phyloP scores from a whole-genome alignment of 2,797 vertebrate species.

The Betta splendens region DNA sequence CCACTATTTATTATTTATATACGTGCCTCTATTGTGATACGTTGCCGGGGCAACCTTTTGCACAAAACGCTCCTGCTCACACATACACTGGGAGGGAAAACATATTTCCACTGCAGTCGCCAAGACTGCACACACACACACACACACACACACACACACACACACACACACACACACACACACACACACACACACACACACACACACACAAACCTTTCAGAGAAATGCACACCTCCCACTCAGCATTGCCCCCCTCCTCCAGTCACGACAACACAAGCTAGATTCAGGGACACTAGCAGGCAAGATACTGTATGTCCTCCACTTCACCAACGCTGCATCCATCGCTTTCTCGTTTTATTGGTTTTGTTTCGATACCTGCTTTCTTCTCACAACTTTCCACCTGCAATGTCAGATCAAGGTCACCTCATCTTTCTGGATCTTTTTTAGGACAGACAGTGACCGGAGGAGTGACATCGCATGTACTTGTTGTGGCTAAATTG shows the following conservation, averaged over 20 bases:
- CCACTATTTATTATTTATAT: conserved; percentile 77
- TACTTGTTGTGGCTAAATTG: conserved; percentile 38
- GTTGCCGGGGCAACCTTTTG: conserved; percentile 71
- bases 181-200: conserved; percentile 21
- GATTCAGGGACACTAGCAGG: conserved; percentile 49
- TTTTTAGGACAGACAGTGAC: conserved; percentile 28
- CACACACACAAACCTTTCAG: conserved; percentile 27
- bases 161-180: conserved; percentile 5
- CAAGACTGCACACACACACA: conserved; percentile 42
- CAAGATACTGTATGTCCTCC: conserved; percentile 25
- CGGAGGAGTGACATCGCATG: conserved; percentile 15
- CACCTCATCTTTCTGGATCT: conserved; percentile 47
- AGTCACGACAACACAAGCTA: conserved; percentile 59
- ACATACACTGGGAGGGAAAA: conserved; percentile 65
- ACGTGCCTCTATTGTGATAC: conserved; percentile 69
- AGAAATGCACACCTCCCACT: conserved; percentile 56
- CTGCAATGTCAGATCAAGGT: conserved; percentile 68
- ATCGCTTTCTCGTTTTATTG: conserved; percentile 23
- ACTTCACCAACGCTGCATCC: conserved; percentile 20
- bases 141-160: conserved; percentile 24
- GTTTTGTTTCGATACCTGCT: conserved; percentile 18
- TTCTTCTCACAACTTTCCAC: conserved; percentile 38
- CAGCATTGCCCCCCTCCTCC: conserved; percentile 44
- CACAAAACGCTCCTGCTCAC: conserved; percentile 59
- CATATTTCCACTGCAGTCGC: conserved; percentile 72